These are phyloP conservation scores for Menura novaehollandiae DNA, from an alignment of 2,113 vertebrate species.

Conservation along the genomic window DNA sequence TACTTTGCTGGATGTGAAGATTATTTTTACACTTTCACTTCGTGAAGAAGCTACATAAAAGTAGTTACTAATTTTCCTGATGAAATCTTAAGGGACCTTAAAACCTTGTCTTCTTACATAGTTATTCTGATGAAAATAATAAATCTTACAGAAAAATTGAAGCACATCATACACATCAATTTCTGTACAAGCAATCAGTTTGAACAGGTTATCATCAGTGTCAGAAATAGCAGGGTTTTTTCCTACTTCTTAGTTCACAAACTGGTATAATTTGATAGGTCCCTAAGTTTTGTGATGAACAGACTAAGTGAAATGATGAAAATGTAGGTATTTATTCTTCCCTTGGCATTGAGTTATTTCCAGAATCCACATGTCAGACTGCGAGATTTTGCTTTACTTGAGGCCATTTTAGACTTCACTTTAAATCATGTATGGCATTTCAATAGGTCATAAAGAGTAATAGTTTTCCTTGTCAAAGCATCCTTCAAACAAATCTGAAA, in stretches of 20 bases:
- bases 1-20: neutral
- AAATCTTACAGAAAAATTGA: neutral
- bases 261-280: neutral
- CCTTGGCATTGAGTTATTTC: neutral
- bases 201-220: neutral
- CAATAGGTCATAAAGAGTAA: slow-evolving; percentile 36
- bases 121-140: neutral
- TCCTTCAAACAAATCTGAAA: slow-evolving; percentile 21
- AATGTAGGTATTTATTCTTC: neutral
- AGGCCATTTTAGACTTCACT: neutral
- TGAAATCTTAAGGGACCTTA: neutral
- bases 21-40: neutral
- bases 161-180: neutral
- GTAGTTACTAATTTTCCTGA: neutral
- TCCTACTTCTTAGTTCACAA: neutral
- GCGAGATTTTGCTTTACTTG: neutral
- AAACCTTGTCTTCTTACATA: neutral
- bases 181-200: neutral
- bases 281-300: slow-evolving; percentile 13
- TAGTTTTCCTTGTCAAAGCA: slow-evolving; percentile 27
- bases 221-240: neutral
- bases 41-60: neutral
- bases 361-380: neutral
- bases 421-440: slow-evolving; percentile 23
- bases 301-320: neutral